phyloP scores from a whole-genome alignment of 2,888 invertebrate species.

The Sinodicranocentrus sp. region DNA sequence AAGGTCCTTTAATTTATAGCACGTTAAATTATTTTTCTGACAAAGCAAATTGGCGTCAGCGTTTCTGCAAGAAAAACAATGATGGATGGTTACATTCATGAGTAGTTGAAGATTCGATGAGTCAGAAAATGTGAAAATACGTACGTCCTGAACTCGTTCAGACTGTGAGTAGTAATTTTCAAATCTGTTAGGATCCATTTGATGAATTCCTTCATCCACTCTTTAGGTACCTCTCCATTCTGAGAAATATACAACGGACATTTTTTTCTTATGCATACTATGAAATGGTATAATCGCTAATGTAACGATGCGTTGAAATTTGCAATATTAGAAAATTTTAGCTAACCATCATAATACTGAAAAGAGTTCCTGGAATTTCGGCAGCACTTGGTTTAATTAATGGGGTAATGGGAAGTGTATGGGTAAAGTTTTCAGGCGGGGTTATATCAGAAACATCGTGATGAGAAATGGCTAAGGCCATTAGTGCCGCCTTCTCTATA shows the following conservation, averaged over 20 bases:
- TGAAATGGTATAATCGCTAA: not conserved
- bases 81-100: not conserved
- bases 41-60: conserved; percentile 7
- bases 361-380: conserved; percentile 40
- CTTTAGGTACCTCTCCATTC: conserved; percentile 65
- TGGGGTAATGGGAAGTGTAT: conserved; percentile 30
- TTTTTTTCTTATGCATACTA: not conserved
- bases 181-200: conserved; percentile 42
- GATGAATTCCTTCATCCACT: conserved; percentile 60
- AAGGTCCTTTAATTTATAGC: conserved; percentile 44
- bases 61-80: not conserved
- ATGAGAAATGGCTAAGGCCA: conserved; percentile 45
- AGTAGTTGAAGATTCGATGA: not conserved
- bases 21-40: conserved; percentile 1
- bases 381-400: conserved; percentile 24
- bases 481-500: conserved; percentile 32
- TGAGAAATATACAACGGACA: conserved; percentile 16
- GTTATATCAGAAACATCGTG: conserved; percentile 21
- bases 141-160: conserved; percentile 46
- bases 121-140: not conserved
- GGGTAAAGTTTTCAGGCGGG: not conserved
- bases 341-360: conserved; percentile 44
- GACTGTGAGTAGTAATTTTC: conserved; percentile 25
- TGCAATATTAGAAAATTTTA: not conserved
- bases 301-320: not conserved